Conservation (phyloP, 2,113 vertebrate genomes). For the Macquaria australasica region DNA sequence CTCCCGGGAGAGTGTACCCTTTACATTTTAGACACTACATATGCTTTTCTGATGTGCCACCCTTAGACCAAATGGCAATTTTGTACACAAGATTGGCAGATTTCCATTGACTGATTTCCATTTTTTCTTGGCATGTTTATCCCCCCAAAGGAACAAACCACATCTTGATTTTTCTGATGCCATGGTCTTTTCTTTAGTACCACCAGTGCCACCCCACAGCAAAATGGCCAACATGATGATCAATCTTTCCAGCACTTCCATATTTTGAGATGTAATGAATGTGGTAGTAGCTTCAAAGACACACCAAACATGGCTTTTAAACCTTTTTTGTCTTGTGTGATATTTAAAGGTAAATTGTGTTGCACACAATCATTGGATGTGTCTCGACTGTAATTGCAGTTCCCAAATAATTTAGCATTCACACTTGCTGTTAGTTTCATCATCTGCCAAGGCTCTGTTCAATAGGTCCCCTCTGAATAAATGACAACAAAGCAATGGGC, state of each 20-base stretch:
- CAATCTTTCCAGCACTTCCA: not conserved
- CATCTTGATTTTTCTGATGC: not conserved
- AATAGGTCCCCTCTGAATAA: constrained; percentile 56
- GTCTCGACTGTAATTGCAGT: constrained; percentile 38
- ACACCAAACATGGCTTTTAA: not conserved
- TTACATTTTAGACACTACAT: too few relatives aligned
- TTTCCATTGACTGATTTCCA: too few relatives aligned
- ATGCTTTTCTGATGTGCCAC: too few relatives aligned
- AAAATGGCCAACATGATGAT: not conserved
- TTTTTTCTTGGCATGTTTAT: too few relatives aligned
- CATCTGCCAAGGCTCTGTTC: constrained; percentile 44
- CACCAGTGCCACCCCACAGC: not conserved
- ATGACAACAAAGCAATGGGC: constrained; percentile 67
- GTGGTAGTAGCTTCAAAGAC: constrained; percentile 12
- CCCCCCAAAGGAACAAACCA: not conserved
- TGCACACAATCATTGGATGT: constrained; percentile 10
- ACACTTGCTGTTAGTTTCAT: constrained; percentile 67
- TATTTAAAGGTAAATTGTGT: constrained; percentile 20
- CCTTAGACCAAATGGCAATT: too few relatives aligned
- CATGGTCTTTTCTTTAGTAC: not conserved
- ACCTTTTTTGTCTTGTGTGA: not conserved
- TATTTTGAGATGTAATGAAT: not conserved
- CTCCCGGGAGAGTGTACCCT: too few relatives aligned
- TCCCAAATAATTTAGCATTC: constrained; percentile 53
- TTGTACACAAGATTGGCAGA: too few relatives aligned